Evolutionary conservation across 1,140 invertebrate genomes (phyloP), one percentile per base, ranked within the genome.

Genomic region (Camponotus floridanus): DNA sequence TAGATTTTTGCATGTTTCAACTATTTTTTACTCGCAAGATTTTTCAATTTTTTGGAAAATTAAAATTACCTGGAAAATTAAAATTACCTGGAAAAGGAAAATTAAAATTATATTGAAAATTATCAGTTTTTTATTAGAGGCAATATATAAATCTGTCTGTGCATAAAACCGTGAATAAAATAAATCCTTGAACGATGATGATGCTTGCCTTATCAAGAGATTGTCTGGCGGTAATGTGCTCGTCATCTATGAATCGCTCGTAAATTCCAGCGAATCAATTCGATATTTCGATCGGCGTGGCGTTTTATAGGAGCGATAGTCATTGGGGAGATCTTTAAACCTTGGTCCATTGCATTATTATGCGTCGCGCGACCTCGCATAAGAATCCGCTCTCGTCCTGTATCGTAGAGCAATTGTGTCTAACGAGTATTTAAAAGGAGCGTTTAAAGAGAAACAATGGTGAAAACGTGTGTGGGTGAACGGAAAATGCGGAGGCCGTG

Each of bases 171-270:
- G n/a, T 21, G 64, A 79, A 78, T 61, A 13, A 79, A 80, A 74
- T 80, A 87, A 90, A 89, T 90, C 88, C 71, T 11, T 42, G 42
- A 36, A 39, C 57, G 33, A 81, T 42, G 70, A 39, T 86, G 85
- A 88, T 85, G 48, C 73, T 59, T 13, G 42, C 57, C 76, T 88
- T 88, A 88, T 88, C 67, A 18, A 57, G 76, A 85, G 39, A 87
- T 83, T 36, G 70, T 65, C 26, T n/a, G 48, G 0, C 55, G 39
- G 13, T 11, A 2, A 26, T 26, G 36, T 42, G 74, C 39, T 55
- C 11, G 26, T 65, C 18, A 61, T 73, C 31, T 51, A 39, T 42
- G 45, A 48, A 26, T 68, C 33, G 76, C 55, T 83, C 86, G 65
- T 87, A 87, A 88, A 88, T 88, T 55, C 6, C n/a, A 18, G 9